Evolutionary conservation across 2,797 vertebrate species (phyloP).

Genomic region (Nannoperca australis): DNA sequence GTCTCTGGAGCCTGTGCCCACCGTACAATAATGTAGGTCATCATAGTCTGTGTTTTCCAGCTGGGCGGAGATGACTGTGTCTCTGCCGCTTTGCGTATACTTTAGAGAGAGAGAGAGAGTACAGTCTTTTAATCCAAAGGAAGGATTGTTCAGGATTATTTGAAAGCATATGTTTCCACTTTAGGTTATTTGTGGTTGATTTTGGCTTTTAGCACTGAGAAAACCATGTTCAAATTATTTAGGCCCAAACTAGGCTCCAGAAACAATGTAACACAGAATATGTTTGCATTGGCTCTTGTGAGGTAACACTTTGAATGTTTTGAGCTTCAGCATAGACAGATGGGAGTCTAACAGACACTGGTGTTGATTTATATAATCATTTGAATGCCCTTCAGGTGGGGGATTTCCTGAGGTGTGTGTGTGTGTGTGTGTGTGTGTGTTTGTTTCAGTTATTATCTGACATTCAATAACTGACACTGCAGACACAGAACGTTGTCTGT

Average conservation of each 20-base stretch:
- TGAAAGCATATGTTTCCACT: conserved; percentile 60
- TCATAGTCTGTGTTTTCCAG: conserved; percentile 76
- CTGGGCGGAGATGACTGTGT: conserved; percentile 67
- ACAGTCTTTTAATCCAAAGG: conserved; percentile 64
- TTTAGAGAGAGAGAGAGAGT: conserved; percentile 35
- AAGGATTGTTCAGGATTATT: conserved; percentile 74
- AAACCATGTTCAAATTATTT: conserved; percentile 23
- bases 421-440: too few species aligned
- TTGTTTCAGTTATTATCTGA: conserved; percentile 66
- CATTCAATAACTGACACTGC: conserved; percentile 62
- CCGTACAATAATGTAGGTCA: conserved; percentile 84
- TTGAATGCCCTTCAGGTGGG: conserved; percentile 61
- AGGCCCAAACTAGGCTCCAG: conserved; percentile 15
- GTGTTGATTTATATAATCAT: conserved; percentile 58
- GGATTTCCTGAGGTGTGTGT: conserved; percentile 62
- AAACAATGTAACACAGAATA: conserved; percentile 17
- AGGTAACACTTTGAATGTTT: conserved; percentile 1
- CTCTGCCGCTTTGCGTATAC: conserved; percentile 52
- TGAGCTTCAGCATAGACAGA: neutral
- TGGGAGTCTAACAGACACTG: conserved; percentile 18
- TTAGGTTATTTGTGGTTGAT: conserved; percentile 51
- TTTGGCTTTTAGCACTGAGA: conserved; percentile 12
- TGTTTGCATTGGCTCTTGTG: neutral
- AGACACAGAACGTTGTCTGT: conserved; percentile 47
- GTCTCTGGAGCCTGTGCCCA: conserved; percentile 69